Evolutionary conservation across 2,797 vertebrate species (phyloP).

Genomic region (Saguinus oedipus): DNA sequence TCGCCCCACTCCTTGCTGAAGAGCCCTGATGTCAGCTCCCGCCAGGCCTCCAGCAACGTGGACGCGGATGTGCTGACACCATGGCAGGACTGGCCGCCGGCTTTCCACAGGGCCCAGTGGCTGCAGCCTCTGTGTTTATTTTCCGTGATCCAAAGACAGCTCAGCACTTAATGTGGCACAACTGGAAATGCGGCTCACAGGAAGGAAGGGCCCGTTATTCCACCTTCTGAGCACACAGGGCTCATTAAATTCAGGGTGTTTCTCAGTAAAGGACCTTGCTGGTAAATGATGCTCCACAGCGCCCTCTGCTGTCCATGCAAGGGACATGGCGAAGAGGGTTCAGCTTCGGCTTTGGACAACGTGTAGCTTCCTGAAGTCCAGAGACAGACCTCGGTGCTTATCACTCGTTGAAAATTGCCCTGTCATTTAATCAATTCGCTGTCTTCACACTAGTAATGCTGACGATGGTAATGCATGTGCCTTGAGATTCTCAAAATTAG

Average conservation of each 20-base stretch:
- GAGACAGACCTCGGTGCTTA: neutral
- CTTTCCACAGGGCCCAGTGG: neutral
- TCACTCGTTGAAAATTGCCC: accelerated
- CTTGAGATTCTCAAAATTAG: too few relatives aligned
- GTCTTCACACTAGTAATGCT: neutral
- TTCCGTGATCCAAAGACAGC: neutral
- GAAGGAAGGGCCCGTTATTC: neutral
- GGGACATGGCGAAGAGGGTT: neutral
- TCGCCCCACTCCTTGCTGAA: accelerated
- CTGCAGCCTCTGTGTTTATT: neutral
- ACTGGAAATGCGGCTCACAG: neutral
- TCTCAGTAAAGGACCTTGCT: accelerated
- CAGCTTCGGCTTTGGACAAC: accelerated
- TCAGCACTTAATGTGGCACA: neutral
- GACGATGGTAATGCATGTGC: neutral
- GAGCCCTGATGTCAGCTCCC: neutral
- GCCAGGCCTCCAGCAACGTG: neutral
- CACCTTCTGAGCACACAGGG: accelerated
- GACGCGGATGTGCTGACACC: accelerated
- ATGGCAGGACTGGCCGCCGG: accelerated
- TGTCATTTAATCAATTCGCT: too few relatives aligned
- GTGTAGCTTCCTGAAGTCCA: too few relatives aligned
- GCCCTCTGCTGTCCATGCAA: neutral
- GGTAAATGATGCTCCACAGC: neutral
- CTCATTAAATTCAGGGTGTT: too few relatives aligned